A percentile compares a stretch with the other conserved stretches of the same genome.
Evolutionary conservation across 92 coral and sea anemone genomes (phyloP).

Genomic region (Palythoa caribaeorum): DNA sequence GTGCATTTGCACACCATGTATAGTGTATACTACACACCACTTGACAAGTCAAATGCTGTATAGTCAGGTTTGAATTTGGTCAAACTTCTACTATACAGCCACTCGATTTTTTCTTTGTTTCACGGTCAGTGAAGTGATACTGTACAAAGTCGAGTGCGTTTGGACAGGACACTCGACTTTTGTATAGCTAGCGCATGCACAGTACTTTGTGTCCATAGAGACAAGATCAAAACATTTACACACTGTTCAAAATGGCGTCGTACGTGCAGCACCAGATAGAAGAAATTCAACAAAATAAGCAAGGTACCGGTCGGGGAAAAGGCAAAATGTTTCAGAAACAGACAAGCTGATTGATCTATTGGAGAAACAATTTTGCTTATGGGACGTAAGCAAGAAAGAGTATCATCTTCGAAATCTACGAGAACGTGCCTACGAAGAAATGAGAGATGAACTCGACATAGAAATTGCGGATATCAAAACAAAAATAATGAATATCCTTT

Average conservation of each 20-base stretch:
- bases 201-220: slow-evolving; percentile 53
- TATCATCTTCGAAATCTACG: slow-evolving; percentile 51
- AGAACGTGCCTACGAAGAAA: slow-evolving; percentile 49
- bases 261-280: slow-evolving; percentile 38
- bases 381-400: slow-evolving; percentile 59
- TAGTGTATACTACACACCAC: no score
- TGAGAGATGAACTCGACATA: slow-evolving; percentile 41
- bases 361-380: slow-evolving; percentile 53
- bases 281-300: slow-evolving; percentile 49
- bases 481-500: slow-evolving; percentile 31
- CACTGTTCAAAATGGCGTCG: slow-evolving; percentile 42
- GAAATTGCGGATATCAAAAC: slow-evolving; percentile 47
- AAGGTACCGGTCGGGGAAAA: slow-evolving; percentile 36
- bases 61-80: no score
- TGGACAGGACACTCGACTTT: slow-evolving; percentile 23
- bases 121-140: no score
- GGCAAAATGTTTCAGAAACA: slow-evolving; percentile 51
- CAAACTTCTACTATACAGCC: no score
- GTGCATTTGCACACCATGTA: no score
- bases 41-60: no score
- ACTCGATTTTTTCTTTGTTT: no score
- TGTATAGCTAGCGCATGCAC: slow-evolving; percentile 39
- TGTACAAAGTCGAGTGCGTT: no score
- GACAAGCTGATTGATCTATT: slow-evolving; percentile 51
- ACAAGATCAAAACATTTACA: slow-evolving; percentile 48